These are phyloP conservation scores for Tetramorium simillimum DNA, from an alignment of 1,140 invertebrate species.

Conservation along the genomic window DNA sequence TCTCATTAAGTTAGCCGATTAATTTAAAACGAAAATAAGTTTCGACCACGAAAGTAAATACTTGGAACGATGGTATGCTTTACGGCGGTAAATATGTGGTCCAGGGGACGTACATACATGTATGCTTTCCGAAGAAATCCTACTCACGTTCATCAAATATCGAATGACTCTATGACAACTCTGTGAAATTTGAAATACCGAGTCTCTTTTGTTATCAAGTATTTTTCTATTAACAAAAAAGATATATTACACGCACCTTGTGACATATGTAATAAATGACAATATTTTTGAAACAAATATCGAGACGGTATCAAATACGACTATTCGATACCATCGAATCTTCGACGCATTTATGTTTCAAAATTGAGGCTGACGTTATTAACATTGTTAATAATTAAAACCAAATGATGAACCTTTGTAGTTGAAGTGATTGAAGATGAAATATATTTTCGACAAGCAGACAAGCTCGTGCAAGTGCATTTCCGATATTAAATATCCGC, in stretches of 20 bases:
- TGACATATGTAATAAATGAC: background rate
- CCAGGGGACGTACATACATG: background rate
- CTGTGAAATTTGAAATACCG: background rate
- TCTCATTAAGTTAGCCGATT: constrained; percentile 65
- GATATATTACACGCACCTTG: background rate
- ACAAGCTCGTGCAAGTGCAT: background rate
- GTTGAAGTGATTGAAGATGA: background rate
- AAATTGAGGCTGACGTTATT: background rate
- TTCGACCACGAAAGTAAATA: constrained; percentile 18
- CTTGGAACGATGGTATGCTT: background rate
- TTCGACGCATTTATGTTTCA: background rate
- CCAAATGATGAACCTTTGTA: background rate
- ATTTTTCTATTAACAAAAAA: background rate
- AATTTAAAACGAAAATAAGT: constrained; percentile 57
- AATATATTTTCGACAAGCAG: background rate
- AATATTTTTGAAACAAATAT: background rate
- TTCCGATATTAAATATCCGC: background rate
- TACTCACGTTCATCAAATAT: background rate
- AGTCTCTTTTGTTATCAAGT: background rate
- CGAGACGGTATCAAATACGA: background rate
- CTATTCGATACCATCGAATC: background rate
- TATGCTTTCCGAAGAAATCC: background rate
- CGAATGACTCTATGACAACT: background rate
- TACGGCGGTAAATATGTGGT: background rate
- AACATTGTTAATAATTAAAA: background rate